Base-by-base conservation (phyloP, 2,113 vertebrate genomes). In the Phyllostomus discolor region DNA sequence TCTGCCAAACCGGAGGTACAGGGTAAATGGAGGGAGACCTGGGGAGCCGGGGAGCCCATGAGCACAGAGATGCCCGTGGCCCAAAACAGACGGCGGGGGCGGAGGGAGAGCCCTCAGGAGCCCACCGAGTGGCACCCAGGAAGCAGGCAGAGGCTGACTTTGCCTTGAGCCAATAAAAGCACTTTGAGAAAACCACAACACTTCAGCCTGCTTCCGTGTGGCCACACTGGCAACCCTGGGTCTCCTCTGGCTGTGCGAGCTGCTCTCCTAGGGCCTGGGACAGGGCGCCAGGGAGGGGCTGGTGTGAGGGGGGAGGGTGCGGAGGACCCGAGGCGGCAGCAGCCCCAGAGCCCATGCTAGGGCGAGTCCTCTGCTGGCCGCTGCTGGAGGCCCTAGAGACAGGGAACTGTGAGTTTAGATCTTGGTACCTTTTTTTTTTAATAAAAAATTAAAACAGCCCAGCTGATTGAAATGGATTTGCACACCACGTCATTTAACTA, bases 101-200 rank as follows among this genome's bases (percentile, higher is more conserved):
- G 38, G 19, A 9, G 8, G 10, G 5, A 7, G 69, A 19, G 17
- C 6, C 46, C 31, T 14, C 10, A 59, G 38, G 35, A 41, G 28
- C 81, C 26, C 0, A 46, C 72, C 35, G 17, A 64, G 2, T 50
- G 33, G 17, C 0, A 3, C 52, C 59, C 79, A 38, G 76, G 76
- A 76, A 69, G 48, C 59, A 82, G 87, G n/a, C 54, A 86, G 78
- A 87, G 31, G 62, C 41, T 88, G 73, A 64, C 75, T 86, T 91
- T 48, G 80, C 91, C 52, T 67, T 38, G 76, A 85, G 75, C 50
- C 59, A 88, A 64, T n/a, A 33, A 79, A 95, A 95, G 96, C 95
- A 80, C 96, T 97, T 94, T 73, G 88, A 97, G 93, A 91, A 95
- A 86, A 64, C 38, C 33, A 28, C 33, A 22, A 9, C 54, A 48